Evolutionary conservation across 2,113 vertebrate species (phyloP), one percentile per base, ranked within the genome.

Genomic region (Passer domesticus): DNA sequence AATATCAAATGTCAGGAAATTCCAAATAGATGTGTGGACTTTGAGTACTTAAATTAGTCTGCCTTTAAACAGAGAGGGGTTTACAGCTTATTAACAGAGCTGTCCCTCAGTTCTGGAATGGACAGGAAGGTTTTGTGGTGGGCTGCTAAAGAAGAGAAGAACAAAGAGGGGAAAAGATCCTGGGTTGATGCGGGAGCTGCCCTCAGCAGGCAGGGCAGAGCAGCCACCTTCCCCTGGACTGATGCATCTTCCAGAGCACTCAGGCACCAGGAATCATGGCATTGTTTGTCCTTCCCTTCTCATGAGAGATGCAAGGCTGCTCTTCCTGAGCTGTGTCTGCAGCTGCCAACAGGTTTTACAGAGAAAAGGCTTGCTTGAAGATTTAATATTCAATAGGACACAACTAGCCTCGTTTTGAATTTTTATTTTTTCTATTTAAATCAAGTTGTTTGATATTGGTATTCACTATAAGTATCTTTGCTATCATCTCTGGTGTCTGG

Each of bases 1-100:
- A 97, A 96, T 95, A 92, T 74, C 86, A 88, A 87, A 95, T 90
- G 92, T 93, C 94, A 83, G 90, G 92, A 90, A 94, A 90, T 80
- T 90, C 83, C 91, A 94, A 90, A 96, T 70, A 92, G 76, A 86
- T n/a, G 50, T 94, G 90, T 93, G 76, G 94, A 92, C 92, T 93
- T 83, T 31, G 79, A 93, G 83, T 77, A 63, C 83, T 94, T 95
- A 92, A 95, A 94, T 97, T 91, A 95, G 86, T 81, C 90, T 90
- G 72, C 79, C 76, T 92, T 95, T 92, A 95, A 94, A 95, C 86
- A 96, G 76, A 93, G 73, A 22, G 35, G 59, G 43, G 35, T 73
- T 92, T 95, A 83, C 88, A 83, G 12, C 83, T 93, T 86, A 90
- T 69, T 88, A 94, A n/a, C 46, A 81, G 52, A 86, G 60, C 76